Evolutionary conservation across 2,797 vertebrate species (phyloP).

Genomic region (Presbytis comata): DNA sequence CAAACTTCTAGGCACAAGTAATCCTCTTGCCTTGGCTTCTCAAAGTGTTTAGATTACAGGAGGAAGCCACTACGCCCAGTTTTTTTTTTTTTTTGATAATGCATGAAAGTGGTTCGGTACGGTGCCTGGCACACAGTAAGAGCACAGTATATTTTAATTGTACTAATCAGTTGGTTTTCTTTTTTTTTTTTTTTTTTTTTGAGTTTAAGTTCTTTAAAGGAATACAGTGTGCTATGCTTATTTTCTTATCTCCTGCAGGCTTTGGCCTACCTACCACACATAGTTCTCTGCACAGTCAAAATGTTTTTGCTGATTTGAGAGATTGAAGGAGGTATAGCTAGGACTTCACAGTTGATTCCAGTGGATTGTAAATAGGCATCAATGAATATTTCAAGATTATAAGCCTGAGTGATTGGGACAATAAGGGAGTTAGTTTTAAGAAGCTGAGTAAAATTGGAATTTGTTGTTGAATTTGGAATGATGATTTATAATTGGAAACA

Average conservation of each 20-base stretch:
- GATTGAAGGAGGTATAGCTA: neutral
- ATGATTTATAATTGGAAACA: constrained; percentile 14
- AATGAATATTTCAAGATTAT: constrained; percentile 22
- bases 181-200: neutral
- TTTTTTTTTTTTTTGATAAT: neutral
- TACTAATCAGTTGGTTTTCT: neutral
- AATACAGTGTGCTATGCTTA: neutral
- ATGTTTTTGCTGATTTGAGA: constrained; percentile 45
- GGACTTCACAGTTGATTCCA: neutral
- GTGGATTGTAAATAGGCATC: neutral
- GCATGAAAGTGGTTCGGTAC: neutral
- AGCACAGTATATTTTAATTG: constrained; percentile 21
- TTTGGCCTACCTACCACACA: neutral
- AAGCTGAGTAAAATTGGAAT: constrained; percentile 26
- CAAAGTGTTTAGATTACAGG: neutral
- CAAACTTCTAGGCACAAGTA: neutral
- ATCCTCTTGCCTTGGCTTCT: neutral
- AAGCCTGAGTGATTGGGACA: neutral
- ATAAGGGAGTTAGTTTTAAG: neutral
- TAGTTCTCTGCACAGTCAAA: neutral
- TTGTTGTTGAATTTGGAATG: constrained; percentile 14
- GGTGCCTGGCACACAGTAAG: neutral
- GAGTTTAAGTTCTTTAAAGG: constrained; percentile 42
- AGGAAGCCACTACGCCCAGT: neutral
- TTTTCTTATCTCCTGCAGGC: constrained; percentile 16